phyloP scores from a whole-genome alignment of 2,888 invertebrate species.

The Aricia artaxerxes region DNA sequence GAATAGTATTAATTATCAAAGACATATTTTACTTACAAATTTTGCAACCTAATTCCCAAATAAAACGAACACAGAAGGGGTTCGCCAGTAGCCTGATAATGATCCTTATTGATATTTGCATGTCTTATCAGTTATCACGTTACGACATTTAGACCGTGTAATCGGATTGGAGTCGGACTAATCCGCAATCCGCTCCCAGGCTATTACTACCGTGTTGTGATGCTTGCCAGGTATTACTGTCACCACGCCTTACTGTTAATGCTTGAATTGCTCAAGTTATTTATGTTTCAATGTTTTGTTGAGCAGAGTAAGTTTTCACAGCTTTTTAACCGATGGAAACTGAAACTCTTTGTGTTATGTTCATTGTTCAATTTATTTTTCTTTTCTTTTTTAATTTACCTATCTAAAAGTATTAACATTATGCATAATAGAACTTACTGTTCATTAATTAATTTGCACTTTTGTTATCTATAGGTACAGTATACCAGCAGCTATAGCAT shows the following conservation, averaged over 20 bases:
- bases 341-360: neutral
- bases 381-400: too few species aligned
- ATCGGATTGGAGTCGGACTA: neutral
- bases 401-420: too few species aligned
- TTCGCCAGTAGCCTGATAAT: neutral
- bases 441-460: too few species aligned
- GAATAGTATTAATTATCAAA: too few species aligned
- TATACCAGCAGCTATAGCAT: too few species aligned
- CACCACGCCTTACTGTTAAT: neutral
- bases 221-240: neutral
- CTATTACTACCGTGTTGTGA: neutral
- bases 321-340: neutral
- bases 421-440: too few species aligned
- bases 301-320: neutral
- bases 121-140: slow-evolving; percentile 1
- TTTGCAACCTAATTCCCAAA: too few species aligned
- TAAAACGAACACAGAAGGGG: too few species aligned
- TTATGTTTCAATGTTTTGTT: neutral
- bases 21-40: too few species aligned
- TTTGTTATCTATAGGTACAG: too few species aligned
- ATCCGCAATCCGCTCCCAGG: neutral
- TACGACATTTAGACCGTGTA: neutral
- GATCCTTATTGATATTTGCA: neutral
- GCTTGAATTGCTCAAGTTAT: neutral
- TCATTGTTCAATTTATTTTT: too few species aligned